Base-by-base conservation (phyloP, 2,888 invertebrate species). In the Netelia fuscicornis region DNA sequence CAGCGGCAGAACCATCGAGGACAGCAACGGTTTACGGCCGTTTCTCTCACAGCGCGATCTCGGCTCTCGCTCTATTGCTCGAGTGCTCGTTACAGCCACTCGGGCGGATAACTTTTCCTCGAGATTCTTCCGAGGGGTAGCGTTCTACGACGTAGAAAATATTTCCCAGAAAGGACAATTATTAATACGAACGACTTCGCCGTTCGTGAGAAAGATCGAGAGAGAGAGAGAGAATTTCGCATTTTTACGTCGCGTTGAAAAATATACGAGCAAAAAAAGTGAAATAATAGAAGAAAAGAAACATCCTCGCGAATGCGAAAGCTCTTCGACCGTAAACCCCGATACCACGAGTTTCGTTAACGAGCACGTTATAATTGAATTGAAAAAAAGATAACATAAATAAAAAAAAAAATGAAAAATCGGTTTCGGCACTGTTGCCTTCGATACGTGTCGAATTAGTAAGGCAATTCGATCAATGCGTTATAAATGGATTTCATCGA, bases 21-120 rank as follows among this genome's bases (percentile, higher is more conserved):
- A 42, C 42, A 25, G 52, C 60, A 9, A 25, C 30, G 74, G 48
- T 74, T 75, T 75, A 75, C 62, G 54, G 54, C 20, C 62, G 13
- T 60, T 75, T 76, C 30, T 70, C 30, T 74, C 68, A 70, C 79
- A 58, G 77, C 75, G 30, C 30, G 79, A 83, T 80, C 79, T 58
- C 10, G 6, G 42, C 20, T 42, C 60, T 71, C 70, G 54, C 71
- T 64, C 75, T 79, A 58, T 75, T 75, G 68, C 64, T 56, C 64
- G 44, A 80, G 83, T 76, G 79, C 72, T 80, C 79, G 79, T 83
- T 83, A 67, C 70, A 80, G 11, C 70, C 75, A 83, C 79, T 79
- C 62, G 10, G 42, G 30, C n/a, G 62, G 42, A 56, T 44, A 68
- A 71, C 78, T 74, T 75, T 68, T 74, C 30, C 62, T 79, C 62